Evolutionary conservation across 2,113 vertebrate genomes (phyloP).

Genomic region (Atrichornis clamosus): DNA sequence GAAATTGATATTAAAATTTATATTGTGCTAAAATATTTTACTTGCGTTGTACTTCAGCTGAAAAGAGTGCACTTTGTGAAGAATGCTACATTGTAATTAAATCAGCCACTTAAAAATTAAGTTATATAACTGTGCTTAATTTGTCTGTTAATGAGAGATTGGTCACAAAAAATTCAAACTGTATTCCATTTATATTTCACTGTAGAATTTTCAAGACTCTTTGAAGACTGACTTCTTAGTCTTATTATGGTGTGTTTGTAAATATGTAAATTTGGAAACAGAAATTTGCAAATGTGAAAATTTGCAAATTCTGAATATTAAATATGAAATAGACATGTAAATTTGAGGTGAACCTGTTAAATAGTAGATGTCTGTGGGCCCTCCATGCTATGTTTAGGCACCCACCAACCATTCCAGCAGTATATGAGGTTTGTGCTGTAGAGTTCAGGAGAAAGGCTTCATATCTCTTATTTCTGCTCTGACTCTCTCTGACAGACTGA

Average conservation of each 20-base stretch:
- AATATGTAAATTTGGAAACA: background rate
- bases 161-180: background rate
- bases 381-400: background rate
- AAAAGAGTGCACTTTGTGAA: background rate
- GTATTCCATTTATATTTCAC: background rate
- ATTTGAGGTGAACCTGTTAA: background rate
- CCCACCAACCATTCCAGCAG: background rate
- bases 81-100: background rate
- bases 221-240: background rate
- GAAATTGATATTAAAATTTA: background rate
- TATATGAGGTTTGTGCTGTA: background rate
- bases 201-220: background rate
- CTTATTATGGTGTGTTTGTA: background rate
- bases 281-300: background rate
- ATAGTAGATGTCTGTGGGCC: background rate
- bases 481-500: background rate
- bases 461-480: background rate
- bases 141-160: background rate
- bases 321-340: background rate
- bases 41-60: background rate
- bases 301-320: background rate
- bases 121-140: background rate
- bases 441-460: rapidly evolving
- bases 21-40: background rate
- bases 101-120: background rate